Evolutionary conservation across 2,888 invertebrate species (phyloP).

Genomic region (Rapana venosa): DNA sequence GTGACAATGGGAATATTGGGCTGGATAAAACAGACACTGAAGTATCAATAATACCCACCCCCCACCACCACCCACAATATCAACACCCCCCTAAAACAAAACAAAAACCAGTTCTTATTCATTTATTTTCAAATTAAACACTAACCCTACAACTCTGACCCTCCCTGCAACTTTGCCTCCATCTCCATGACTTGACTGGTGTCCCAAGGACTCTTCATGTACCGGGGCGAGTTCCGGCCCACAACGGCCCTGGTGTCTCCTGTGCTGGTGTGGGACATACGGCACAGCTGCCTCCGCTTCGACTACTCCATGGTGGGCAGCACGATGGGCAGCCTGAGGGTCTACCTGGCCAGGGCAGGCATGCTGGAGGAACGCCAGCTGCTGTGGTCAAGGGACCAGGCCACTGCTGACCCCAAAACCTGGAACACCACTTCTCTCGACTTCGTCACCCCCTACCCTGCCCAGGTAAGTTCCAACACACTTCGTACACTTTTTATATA

Average conservation of each 20-base stretch:
- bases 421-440: neutral
- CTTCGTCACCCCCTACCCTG: neutral
- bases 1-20: no score
- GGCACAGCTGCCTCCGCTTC: neutral
- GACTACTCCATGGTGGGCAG: conserved; percentile 4
- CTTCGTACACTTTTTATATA: no score
- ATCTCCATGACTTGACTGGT: no score
- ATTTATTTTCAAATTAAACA: no score
- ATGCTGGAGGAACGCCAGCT: neutral
- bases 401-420: neutral
- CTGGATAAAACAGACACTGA: no score
- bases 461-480: neutral
- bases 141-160: no score
- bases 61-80: no score
- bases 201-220: neutral
- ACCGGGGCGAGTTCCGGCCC: neutral
- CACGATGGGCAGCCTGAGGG: neutral
- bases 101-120: no score
- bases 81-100: no score
- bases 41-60: no score
- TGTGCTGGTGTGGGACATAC: neutral
- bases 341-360: neutral
- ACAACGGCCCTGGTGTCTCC: neutral
- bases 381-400: neutral
- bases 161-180: no score